Evolutionary conservation across 2,113 vertebrate species (phyloP).

Genomic region (Cepphus grylle): DNA sequence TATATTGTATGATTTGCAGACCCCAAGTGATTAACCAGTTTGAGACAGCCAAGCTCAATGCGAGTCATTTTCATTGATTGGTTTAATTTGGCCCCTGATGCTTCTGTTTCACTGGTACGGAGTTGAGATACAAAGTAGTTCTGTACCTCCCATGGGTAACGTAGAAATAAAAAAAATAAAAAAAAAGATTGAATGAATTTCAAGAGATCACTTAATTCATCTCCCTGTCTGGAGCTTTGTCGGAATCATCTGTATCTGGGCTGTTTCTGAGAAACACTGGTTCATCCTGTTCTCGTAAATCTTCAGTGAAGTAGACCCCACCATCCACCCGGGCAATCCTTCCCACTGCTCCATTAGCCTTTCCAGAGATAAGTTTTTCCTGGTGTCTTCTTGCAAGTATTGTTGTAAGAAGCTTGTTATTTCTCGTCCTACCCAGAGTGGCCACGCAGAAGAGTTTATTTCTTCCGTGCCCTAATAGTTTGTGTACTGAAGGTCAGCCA

Average conservation of each 20-base stretch:
- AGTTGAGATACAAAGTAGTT: background rate
- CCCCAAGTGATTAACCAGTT: background rate
- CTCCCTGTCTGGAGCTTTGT: background rate
- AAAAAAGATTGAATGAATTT: background rate
- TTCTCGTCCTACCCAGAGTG: background rate
- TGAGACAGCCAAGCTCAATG: background rate
- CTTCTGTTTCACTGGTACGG: background rate
- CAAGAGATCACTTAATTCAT: background rate
- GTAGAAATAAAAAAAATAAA: background rate
- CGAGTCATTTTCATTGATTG: background rate
- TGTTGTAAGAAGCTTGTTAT: background rate
- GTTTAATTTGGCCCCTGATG: background rate
- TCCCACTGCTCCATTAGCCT: background rate
- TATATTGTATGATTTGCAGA: background rate
- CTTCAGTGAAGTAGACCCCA: background rate
- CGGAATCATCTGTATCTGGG: background rate
- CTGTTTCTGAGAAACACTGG: background rate
- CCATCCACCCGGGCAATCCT: background rate
- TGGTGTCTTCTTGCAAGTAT: background rate
- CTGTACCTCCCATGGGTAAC: background rate
- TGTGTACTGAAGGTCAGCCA: background rate
- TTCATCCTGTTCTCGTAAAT: background rate
- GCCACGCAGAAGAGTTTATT: background rate
- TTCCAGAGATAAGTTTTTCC: background rate
- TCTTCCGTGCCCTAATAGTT: background rate